Evolutionary conservation across 2,113 vertebrate genomes (phyloP), one percentile per base, ranked within the genome.

Genomic region (Heterotis niloticus): DNA sequence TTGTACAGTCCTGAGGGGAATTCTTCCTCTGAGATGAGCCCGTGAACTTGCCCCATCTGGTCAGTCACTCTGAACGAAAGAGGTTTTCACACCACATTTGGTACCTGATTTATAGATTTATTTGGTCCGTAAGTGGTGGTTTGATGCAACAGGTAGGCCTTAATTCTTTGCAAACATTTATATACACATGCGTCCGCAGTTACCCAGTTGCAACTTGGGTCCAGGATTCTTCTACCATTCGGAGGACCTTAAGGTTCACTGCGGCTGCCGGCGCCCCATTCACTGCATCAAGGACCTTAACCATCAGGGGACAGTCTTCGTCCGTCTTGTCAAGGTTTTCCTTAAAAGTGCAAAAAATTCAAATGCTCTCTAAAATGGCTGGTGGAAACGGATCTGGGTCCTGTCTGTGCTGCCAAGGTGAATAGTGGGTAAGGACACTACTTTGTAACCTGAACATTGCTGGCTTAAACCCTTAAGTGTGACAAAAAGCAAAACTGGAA

Each of bases 281-380:
- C 66, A 97, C 92, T 0, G 95, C 95, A 75, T 98, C 95, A 64
- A 98, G 90, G 82, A 96, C 92, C 88, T 97, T 98, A 79, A 97
- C 92, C 88, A 93, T 96, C 76, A 98, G 89, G 72, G 95, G 94
- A 85, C 95, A 95, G 70, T 92, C 94, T 71, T 88, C 83, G 77
- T 94, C 90, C 1, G 92, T 88, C 24, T 89, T 83, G 0, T 89
- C 93, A 79, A 94, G 94, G 62, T 79, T 74, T 0, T 79, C 84
- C 84, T 90, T 72, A 44, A 44, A 7, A 44, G 7, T 7, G 34
- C 34, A 44, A 44, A 4, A 44, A 44, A 44, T 44, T 44, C 2
- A 7, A 44, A 4, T 44, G 7, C 34, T n/a, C 34, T 44, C 34
- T 44, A 44, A 4, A 2, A 7, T 44, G 34, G 2, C 34, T 7